Evolutionary conservation across 2,113 vertebrate genomes (phyloP).

Genomic region (Stictonetta naevosa): DNA sequence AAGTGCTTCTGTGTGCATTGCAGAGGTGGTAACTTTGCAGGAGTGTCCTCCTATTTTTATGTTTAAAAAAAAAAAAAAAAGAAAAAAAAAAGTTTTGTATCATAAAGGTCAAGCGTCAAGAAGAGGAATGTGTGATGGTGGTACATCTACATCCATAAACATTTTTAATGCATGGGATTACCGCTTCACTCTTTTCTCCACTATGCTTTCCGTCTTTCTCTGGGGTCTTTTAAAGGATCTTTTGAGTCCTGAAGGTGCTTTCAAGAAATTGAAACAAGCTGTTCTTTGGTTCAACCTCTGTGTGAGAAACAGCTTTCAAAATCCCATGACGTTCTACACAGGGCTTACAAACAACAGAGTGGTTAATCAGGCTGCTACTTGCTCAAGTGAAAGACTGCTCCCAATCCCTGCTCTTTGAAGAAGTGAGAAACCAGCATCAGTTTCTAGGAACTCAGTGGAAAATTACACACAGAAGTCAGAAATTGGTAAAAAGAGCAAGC

Average conservation of each 20-base stretch:
- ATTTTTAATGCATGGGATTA: background rate
- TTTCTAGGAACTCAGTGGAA: background rate
- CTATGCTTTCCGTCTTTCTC: background rate
- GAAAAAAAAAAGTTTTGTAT: background rate
- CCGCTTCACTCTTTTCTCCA: background rate
- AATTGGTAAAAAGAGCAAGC: background rate
- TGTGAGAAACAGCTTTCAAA: background rate
- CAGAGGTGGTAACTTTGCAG: background rate
- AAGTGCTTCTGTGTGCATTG: accelerated
- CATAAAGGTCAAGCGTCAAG: background rate
- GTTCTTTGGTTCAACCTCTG: background rate
- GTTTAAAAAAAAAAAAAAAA: background rate
- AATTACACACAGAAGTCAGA: background rate
- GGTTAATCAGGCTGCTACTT: background rate
- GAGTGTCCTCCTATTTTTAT: background rate
- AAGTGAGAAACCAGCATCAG: background rate
- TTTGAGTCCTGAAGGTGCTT: slow-evolving; percentile 1
- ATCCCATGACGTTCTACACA: background rate
- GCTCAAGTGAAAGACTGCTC: background rate
- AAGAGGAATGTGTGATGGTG: background rate
- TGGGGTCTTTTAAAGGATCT: background rate
- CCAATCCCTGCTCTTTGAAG: background rate
- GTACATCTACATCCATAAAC: background rate
- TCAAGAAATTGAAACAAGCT: slow-evolving; percentile 3
- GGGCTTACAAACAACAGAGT: background rate